Base-by-base conservation (phyloP, 1,140 invertebrate genomes). In the Holotrichia oblita region DNA sequence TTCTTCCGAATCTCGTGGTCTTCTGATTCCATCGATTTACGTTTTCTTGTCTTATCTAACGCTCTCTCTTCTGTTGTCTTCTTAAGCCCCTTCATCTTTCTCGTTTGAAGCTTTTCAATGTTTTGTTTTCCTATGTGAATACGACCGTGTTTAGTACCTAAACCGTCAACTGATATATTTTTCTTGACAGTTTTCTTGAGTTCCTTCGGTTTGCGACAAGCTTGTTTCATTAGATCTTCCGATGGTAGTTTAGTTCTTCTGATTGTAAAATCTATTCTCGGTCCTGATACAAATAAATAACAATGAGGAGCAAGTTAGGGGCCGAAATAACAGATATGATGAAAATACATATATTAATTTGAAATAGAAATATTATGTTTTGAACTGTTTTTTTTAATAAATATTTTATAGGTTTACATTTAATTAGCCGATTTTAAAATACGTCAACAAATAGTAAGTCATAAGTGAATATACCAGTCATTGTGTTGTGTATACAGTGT, bases 111-210 rank as follows among this genome's bases (percentile, higher is more conserved):
- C 81, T 91, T 94, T 24, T 91, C 88, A 14, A 98, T 91, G 84
- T 98, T 93, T 85, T 99, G 98, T 86, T 93, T 92, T 74, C 95
- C 94, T 89, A 99, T 91, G 87, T 99, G 98, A 78, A 99, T 92
- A 77, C 96, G 92, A 74, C 97, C 98, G 83, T 96, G 89, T 83
- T 94, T 96, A 7, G 94, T 94, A 78, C 98, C 97, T 86, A 99
- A 93, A 9, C 89, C 90, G 90, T 99, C 95, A 55, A 90, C 92
- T 0, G 92, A 92, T 73, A 98, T 91, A 87, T 99, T 99, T 90
- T 99, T 99, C 87, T 94, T 96, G 83, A 94, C 94, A 80, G 94
- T 93, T 0, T 90, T 88, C 89, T 94, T 96, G 0, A 96, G 87
- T 87, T 93, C 92, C 83, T 93, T 95, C 2, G 98, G 97, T 87